These are phyloP conservation scores for Darwinula stevensoni DNA, from an alignment of 2,888 invertebrate genomes.

Conservation along the genomic window DNA sequence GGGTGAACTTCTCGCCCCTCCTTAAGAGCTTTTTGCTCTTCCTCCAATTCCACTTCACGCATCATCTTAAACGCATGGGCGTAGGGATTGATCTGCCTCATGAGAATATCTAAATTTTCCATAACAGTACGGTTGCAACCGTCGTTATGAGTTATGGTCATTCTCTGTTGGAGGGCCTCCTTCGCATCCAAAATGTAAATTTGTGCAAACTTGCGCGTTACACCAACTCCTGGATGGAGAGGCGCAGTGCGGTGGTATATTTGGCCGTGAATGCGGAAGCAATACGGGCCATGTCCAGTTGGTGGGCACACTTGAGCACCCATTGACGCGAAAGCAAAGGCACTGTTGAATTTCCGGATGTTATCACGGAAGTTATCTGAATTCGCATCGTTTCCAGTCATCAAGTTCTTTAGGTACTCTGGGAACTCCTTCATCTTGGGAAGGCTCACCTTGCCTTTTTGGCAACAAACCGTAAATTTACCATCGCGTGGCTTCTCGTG, in stretches of 20 bases:
- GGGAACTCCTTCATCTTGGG: not conserved
- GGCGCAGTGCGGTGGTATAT: conserved; percentile 10
- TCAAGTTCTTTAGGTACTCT: not conserved
- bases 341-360: too few species aligned
- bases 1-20: conserved; percentile 4
- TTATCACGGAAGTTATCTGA: too few species aligned
- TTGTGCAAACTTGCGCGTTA: too few species aligned
- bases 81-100: conserved; percentile 1
- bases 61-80: conserved; percentile 5
- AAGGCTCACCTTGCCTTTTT: too few species aligned
- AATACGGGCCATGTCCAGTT: too few species aligned
- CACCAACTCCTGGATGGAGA: too few species aligned
- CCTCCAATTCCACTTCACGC: conserved; percentile 6
- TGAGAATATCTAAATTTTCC: conserved; percentile 3
- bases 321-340: too few species aligned
- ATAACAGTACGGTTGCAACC: not conserved
- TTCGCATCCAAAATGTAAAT: conserved; percentile 8
- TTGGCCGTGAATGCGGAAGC: too few species aligned
- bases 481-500: too few species aligned
- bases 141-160: conserved; percentile 2
- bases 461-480: too few species aligned
- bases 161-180: conserved; percentile 5
- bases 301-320: not conserved
- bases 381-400: too few species aligned
- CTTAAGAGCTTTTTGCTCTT: conserved; percentile 1